Base-by-base conservation (phyloP, 2,888 invertebrate genomes). In the Tubulanus polymorphus region DNA sequence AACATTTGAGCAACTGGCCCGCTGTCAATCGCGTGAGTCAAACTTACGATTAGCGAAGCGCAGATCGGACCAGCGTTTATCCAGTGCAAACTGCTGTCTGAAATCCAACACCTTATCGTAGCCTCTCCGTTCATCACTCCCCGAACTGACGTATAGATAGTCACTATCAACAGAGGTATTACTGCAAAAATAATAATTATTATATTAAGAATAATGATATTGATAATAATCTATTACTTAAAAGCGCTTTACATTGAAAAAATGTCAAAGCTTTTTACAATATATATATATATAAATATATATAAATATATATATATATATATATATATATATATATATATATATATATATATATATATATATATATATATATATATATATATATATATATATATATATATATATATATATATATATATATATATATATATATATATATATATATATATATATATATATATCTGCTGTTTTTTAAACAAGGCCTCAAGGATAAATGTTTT, bases 51-150 rank as follows among this genome's bases (percentile, higher is more conserved):
- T 18, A 72, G 54, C 0, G 69, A 69, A 5, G 62, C 56, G n/a
- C 66, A 60, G 5, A 73, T 66, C n/a, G 73, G 70, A 1, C 67
- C 70, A 2, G 63, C 63, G 12, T 72, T 54, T 45, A 72, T 70
- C 70, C 71, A 73, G 54, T 67, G 65, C 1, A 63, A 50, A 2
- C 37, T 35, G 20, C 66, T 64, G 2, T 63, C 67, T 12, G 64
- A 53, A 2, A 67, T 61, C 74, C 74, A 74, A 54, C 74, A 74
- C 27, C 73, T 75, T 61, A 5, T 61, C 61, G 15, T 29, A 46
- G 15, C n/a, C 10, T 61, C 56, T 1, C 58, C 46, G 0, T 49
- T 30, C 15, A 54, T 48, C 0, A 57, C 10, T 12, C 58, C 64
- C 37, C 67, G 53, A 5, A 66, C 50, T 26, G 58, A 48, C 2